Evolutionary conservation across 2,888 invertebrate species (phyloP), one percentile per base, ranked within the genome.

Genomic region (Lordiphosa fenestrarum): DNA sequence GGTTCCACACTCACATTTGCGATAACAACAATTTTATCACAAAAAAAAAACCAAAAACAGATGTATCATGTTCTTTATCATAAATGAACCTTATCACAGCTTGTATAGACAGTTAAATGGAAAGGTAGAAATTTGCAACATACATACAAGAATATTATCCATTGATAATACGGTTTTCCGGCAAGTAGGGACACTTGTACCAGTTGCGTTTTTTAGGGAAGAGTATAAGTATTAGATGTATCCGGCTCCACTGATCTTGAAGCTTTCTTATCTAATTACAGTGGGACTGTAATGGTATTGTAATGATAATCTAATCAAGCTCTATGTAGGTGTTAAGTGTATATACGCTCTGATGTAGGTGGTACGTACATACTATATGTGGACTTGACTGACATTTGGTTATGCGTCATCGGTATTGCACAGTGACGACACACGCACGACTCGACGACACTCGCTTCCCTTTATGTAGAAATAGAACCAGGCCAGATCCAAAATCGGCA

Each of bases 21-120:
- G 51, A 52, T 40, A 25, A 50, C 3, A 40, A 21, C 33, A 19
- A 19, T 30, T 30, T 30, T 30, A 30, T 30, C 23, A 38, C 25
- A 42, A 41, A n/a, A 6, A 23, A n/a, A 37, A 38, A 53, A 52
- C 19, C 36, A 39, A 42, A 66, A 77, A 74, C 56, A 74, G 71
- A 82, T 84, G 64, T 82, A 71, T 77, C 85, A 78, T 74, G 57
- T 80, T 77, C 57, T 15, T 44, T 51, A 65, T 41, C 38, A 67
- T 81, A 77, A 84, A 81, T 63, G 23, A 67, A 66, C 51, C 52
- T 84, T 77, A 77, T 84, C 76, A 44, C 35, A 10, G n/a, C 42
- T 7, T n/a, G 13, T 47, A 62, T 64, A 71, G 64, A 78, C 83
- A 82, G 65, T 53, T 59, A 55, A 65, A 58, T 48, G 46, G 50